Conservation (phyloP, 1,140 invertebrate genomes). For the Diachasmimorpha longicaudata region DNA sequence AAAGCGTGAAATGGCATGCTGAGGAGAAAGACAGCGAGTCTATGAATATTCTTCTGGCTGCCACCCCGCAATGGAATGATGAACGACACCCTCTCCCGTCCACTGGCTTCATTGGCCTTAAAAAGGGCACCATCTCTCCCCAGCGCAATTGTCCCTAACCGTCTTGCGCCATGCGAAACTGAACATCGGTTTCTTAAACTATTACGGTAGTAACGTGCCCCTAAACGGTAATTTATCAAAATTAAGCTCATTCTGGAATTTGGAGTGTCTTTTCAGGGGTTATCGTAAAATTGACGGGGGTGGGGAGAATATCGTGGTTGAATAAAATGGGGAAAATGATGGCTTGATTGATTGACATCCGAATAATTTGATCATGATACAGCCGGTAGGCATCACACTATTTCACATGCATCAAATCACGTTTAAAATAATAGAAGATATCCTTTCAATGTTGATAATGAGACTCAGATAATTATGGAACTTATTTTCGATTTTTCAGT, state of each 20-base stretch:
- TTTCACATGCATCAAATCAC: too few relatives aligned
- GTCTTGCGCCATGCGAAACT: slow-evolving; percentile 44
- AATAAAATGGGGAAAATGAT: neutral
- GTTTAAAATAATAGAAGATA: too few relatives aligned
- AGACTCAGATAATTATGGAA: too few relatives aligned
- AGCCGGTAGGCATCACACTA: too few relatives aligned
- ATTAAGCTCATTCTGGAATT: slow-evolving; percentile 42
- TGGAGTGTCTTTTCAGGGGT: neutral
- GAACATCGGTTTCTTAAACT: slow-evolving; percentile 59
- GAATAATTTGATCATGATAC: neutral
- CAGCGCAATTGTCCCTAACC: neutral
- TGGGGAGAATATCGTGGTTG: neutral
- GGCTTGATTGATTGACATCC: neutral
- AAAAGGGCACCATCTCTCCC: neutral
- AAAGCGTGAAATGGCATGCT: neutral
- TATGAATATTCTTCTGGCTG: slow-evolving; percentile 56
- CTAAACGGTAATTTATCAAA: slow-evolving; percentile 52
- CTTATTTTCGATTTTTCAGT: too few relatives aligned
- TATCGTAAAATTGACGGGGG: neutral
- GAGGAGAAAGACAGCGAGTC: slow-evolving; percentile 38
- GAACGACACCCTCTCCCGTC: slow-evolving; percentile 47
- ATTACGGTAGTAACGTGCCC: slow-evolving; percentile 28
- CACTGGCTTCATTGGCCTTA: slow-evolving; percentile 18
- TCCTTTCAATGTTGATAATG: too few relatives aligned
- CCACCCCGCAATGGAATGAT: slow-evolving; percentile 50